A percentile compares a stretch with the other conserved stretches of the same genome.
Conservation (phyloP, 2,888 invertebrate species). For the Allophyes oxyacanthae region DNA sequence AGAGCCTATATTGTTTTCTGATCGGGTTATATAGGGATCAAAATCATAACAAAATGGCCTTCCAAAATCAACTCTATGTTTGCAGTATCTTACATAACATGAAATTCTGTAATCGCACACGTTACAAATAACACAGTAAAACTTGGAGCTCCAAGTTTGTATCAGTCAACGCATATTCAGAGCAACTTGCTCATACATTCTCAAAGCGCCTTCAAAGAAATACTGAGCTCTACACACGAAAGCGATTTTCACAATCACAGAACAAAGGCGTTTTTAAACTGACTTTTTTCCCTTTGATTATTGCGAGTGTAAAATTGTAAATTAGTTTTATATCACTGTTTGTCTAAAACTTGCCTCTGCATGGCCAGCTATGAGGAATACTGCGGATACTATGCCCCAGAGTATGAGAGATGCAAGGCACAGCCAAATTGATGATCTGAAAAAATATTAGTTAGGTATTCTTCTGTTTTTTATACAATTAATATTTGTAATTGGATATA, state of each 20-base stretch:
- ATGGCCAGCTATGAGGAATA: constrained; percentile 91
- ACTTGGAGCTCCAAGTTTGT: constrained; percentile 30
- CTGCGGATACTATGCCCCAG: constrained; percentile 89
- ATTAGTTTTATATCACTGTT: constrained; percentile 19
- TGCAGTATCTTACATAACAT: neutral
- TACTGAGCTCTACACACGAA: constrained; percentile 55
- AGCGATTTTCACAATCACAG: constrained; percentile 52
- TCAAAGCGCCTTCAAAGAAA: constrained; percentile 58
- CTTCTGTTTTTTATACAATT: neutral
- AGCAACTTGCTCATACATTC: constrained; percentile 22
- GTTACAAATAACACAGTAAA: constrained; percentile 19
- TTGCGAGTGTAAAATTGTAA: constrained; percentile 46
- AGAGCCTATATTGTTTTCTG: no score
- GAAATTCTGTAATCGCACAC: constrained; percentile 17
- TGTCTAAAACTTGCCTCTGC: constrained; percentile 83
- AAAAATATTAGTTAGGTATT: constrained; percentile 41
- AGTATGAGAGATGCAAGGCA: constrained; percentile 89
- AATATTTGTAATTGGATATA: no score
- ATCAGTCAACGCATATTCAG: constrained; percentile 19
- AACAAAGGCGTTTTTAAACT: constrained; percentile 54
- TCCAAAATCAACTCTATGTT: no score
- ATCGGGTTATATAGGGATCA: no score
- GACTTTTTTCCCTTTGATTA: constrained; percentile 51
- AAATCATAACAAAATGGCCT: no score
- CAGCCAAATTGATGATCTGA: constrained; percentile 88